Base-by-base conservation (phyloP, 2,113 vertebrate genomes). In the Puma concolor region DNA sequence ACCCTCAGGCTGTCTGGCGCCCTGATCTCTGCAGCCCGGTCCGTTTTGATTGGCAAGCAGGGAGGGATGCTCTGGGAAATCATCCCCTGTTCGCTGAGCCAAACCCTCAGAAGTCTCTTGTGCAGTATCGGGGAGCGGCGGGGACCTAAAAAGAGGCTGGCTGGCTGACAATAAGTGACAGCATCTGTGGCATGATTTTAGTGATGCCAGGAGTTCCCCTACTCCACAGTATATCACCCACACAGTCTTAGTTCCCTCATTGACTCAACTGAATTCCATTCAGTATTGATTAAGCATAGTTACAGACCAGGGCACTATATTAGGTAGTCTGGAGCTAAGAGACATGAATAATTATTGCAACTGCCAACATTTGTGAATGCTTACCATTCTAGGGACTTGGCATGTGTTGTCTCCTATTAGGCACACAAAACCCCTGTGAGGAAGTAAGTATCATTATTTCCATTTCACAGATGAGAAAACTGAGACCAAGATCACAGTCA, bases 41-140 rank as follows among this genome's bases (percentile, higher is more conserved):
- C 66, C 74, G 63, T 66, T 94, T 91, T 83, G 29, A 76, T 76
- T 92, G 94, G 69, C 71, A 87, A n/a, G 81, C 60, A 89, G 57
- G 36, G 38, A 87, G 50, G n/a, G 17, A 29, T 60, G 54, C 19
- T 89, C 25, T 57, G 63, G 60, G 57, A 97, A 95, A 92, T 52
- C 77, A 57, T 66, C 67, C 57, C 31, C 16, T 71, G 44, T 82
- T 79, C 23, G 14, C 16, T 41, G 27, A 84, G n/a, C 88, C 88
- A 97, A 90, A 81, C 57, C 50, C 36, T 92, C 80, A 88, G 85
- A 91, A 72, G 48, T 88, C 38, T 94, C 69, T 69, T n/a, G 50
- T 88, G n/a, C 93, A 74, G 63, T 29, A 36, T 33, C 80, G 74
- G 88, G 54, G 81, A 81, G 54, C 54, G 33, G 50, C 44, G 79